phyloP scores from a whole-genome alignment of 2,797 vertebrate genomes.

The Chiroxiphia lanceolata region DNA sequence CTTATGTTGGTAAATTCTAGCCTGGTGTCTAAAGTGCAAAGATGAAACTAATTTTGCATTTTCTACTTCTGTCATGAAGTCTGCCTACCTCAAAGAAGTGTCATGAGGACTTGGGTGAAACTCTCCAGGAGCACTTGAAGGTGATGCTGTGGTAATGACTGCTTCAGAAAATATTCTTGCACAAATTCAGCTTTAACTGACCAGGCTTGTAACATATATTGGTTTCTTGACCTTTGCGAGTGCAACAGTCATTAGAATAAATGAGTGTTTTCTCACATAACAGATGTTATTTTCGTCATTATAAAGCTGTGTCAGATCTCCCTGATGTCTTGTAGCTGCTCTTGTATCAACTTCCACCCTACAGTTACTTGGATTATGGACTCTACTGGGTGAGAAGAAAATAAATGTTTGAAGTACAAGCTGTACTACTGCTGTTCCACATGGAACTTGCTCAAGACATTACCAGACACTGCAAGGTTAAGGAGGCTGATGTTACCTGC shows the following conservation, averaged over 20 bases:
- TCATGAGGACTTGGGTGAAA: background rate
- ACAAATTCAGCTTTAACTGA: background rate
- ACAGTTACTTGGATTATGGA: background rate
- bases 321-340: background rate
- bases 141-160: background rate
- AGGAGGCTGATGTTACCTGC: background rate
- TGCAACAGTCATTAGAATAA: background rate
- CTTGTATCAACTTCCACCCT: background rate
- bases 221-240: background rate
- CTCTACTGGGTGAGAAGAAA: background rate
- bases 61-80: background rate
- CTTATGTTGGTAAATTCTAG: background rate
- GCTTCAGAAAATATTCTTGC: background rate
- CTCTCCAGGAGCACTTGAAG: background rate
- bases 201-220: background rate
- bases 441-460: background rate
- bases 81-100: background rate
- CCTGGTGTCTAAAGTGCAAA: background rate
- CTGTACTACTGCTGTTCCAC: background rate
- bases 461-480: background rate
- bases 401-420: background rate
- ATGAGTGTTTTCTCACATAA: background rate
- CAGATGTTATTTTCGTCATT: background rate
- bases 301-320: background rate
- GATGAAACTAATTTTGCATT: background rate